These are phyloP conservation scores for Excalfactoria chinensis DNA, from an alignment of 2,113 vertebrate genomes.

Conservation along the genomic window DNA sequence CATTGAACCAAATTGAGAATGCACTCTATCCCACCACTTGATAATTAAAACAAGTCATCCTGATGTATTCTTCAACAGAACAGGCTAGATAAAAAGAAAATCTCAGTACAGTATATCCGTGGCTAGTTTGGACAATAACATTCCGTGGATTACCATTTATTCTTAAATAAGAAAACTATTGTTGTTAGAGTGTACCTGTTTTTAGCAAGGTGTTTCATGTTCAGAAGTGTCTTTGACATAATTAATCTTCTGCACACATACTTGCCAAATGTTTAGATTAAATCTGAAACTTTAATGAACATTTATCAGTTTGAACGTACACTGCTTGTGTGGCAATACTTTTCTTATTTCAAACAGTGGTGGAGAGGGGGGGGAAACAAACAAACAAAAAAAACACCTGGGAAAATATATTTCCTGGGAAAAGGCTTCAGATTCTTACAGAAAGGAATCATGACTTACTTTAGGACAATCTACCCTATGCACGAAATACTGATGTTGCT, in stretches of 20 bases:
- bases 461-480: neutral
- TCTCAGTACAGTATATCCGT: neutral
- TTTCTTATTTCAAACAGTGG: neutral
- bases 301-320: slow-evolving; percentile 15
- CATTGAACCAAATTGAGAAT: neutral
- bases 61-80: neutral
- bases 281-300: slow-evolving; percentile 54
- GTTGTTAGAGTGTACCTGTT: neutral
- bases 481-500: neutral
- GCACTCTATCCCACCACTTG: neutral
- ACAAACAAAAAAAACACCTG: neutral
- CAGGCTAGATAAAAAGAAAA: neutral
- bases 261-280: slow-evolving; percentile 18
- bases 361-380: too few relatives aligned
- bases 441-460: neutral
- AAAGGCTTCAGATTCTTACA: neutral
- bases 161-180: neutral
- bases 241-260: slow-evolving; percentile 19
- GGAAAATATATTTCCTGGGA: neutral
- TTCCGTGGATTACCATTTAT: neutral
- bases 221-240: slow-evolving; percentile 26
- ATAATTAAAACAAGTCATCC: neutral
- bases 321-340: slow-evolving; percentile 26
- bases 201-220: neutral
- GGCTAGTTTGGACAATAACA: neutral